A percentile compares a stretch with the other conserved stretches of the same genome.
Evolutionary conservation across 2,888 invertebrate species (phyloP).

Genomic region (Polydrusus tereticollis): DNA sequence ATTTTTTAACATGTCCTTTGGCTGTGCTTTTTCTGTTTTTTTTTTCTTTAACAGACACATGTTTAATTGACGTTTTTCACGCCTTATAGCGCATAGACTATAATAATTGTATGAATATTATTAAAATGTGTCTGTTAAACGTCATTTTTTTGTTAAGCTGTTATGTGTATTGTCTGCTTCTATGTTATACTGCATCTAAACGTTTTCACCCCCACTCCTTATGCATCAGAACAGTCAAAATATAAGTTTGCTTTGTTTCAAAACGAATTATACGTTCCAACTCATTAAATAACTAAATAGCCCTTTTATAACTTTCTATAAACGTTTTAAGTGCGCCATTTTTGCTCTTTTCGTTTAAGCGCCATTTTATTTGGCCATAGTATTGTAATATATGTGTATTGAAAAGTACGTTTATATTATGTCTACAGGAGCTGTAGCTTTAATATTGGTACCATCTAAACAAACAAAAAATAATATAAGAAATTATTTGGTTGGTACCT

Average conservation of each 20-base stretch:
- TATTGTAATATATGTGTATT: conserved; percentile 10
- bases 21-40: conserved; percentile 28
- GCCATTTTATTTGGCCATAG: neutral
- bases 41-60: conserved; percentile 12
- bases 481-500: neutral
- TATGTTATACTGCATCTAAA: conserved; percentile 10
- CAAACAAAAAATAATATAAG: neutral
- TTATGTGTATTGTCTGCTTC: conserved; percentile 17
- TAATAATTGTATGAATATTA: neutral
- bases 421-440: neutral
- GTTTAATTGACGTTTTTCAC: neutral
- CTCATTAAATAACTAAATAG: no score
- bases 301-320: no score
- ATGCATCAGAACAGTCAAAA: neutral
- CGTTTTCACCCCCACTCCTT: neutral
- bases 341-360: no score
- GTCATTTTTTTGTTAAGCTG: conserved; percentile 11
- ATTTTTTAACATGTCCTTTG: conserved; percentile 26
- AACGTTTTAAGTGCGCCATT: no score
- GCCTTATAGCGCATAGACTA: no score
- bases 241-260: no score
- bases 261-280: no score
- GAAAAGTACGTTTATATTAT: neutral
- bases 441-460: neutral
- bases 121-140: conserved; percentile 4